Conservation (phyloP, 30 jellyfish, hydroid and myxozoan genomes). For the Sanderia malayensis region DNA sequence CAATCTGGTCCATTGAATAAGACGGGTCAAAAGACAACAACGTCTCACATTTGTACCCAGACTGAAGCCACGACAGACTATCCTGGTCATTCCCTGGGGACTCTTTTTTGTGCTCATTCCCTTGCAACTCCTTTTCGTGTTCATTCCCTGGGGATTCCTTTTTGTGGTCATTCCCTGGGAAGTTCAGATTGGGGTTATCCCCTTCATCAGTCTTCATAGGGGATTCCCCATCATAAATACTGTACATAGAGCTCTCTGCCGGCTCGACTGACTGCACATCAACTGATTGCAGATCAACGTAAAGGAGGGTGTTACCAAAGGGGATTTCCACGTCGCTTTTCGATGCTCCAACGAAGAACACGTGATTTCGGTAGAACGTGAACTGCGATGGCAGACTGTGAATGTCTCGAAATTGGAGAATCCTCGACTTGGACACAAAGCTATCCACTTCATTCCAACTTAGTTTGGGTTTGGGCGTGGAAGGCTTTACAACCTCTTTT, state of each 20-base stretch:
- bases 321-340: constrained; percentile 13
- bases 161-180: too few relatives aligned
- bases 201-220: constrained; percentile 6
- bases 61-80: neutral
- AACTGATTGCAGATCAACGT: constrained; percentile 46
- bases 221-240: neutral
- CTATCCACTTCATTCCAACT: constrained; percentile 27
- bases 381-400: constrained; percentile 57
- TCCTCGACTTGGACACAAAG: constrained; percentile 8
- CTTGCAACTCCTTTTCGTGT: constrained; percentile 6
- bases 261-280: too few relatives aligned
- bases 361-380: constrained; percentile 60
- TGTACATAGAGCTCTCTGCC: too few relatives aligned
- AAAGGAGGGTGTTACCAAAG: constrained; percentile 68
- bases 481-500: too few relatives aligned
- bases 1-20: constrained; percentile 26
- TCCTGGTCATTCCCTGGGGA: neutral
- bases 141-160: too few relatives aligned
- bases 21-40: constrained; percentile 46
- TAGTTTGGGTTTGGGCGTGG: constrained; percentile 6
- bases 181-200: neutral
- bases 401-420: constrained; percentile 24
- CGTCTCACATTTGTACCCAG: constrained; percentile 45
- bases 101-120: too few relatives aligned
- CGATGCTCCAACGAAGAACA: constrained; percentile 77